Base-by-base conservation (phyloP, 2,888 invertebrate species). In the Microplitis manilae region DNA sequence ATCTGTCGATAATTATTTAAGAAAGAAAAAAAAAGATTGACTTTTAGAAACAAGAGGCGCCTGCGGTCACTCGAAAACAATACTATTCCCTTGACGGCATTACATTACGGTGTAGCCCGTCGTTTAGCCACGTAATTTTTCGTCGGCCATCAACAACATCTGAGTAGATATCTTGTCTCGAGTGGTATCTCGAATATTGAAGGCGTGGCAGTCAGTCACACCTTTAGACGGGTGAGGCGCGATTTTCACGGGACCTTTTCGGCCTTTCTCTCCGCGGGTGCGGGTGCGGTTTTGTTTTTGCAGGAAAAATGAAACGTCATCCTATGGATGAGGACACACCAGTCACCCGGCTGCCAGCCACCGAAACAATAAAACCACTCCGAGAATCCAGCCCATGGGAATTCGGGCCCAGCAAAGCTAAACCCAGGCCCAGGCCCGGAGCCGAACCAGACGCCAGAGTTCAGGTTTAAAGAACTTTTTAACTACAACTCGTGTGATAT, bases 181-280 rank as follows among this genome's bases (percentile, higher is more conserved):
- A 78, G 72, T 76, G 76, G 20, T 71, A 62, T 79, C 64, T 71
- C 68, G 30, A 30, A 30, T 30, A 30, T 30, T 68, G 70, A 80
- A 83, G 89, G 88, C 87, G 87, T 85, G 83, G 86, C 81, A 20
- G 61, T 15, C 84, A 83, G 87, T 89, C 89, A 86, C 89, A 89
- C 89, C 88, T 89, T 86, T 72, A 73, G 40, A 73, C 40, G 70
- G 72, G 30, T 67, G 78, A 81, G 81, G 80, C 81, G 80, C 79
- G 79, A 83, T 82, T 81, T 82, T 80, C 82, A 76, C 77, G 79
- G 75, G 79, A 81, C 80, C 79, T 77, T 77, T 73, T 67, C 82
- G 71, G 79, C 67, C 13, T 60, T 20, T 41, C 75, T 79, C 75
- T 77, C 50, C 67, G 50, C 62, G 75, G 30, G 30, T 30, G 76